Evolutionary conservation across 30 jellyfish, hydroid and myxozoan genomes (phyloP).

Genomic region (Turritopsis rubra): DNA sequence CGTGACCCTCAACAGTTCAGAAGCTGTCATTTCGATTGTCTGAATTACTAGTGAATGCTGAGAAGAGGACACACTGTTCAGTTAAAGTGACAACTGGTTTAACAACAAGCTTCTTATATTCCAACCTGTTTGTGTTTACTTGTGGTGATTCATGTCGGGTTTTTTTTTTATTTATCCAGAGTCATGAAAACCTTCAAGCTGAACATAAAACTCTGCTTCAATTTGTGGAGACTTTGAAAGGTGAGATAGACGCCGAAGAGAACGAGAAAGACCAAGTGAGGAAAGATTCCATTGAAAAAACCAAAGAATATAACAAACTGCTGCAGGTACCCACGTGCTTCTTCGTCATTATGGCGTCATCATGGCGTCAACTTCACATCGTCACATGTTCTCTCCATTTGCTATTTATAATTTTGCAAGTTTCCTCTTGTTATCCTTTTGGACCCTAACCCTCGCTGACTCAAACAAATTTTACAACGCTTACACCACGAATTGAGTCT

Average conservation of each 20-base stretch:
- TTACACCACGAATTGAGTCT: no score
- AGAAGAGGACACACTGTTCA: no score
- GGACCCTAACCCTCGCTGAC: no score
- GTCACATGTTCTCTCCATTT: background rate
- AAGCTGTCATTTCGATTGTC: no score
- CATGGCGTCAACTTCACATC: background rate
- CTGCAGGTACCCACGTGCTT: background rate
- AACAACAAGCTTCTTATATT: no score
- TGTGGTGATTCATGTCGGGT: background rate
- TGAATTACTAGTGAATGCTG: no score
- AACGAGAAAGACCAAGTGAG: slow-evolving; percentile 1
- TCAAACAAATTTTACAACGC: no score
- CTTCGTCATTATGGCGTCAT: background rate
- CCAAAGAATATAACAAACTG: slow-evolving; percentile 10
- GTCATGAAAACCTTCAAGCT: background rate
- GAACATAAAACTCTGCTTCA: background rate
- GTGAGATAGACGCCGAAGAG: background rate
- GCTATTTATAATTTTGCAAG: no score
- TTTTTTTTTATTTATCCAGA: background rate
- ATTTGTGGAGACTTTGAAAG: background rate
- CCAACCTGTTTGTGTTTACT: background rate
- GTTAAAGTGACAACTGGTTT: no score
- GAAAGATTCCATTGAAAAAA: slow-evolving; percentile 3
- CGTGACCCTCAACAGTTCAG: no score
- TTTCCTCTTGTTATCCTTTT: no score